Evolutionary conservation across 2,797 vertebrate genomes (phyloP).

Genomic region (Leptatherina wallacei): DNA sequence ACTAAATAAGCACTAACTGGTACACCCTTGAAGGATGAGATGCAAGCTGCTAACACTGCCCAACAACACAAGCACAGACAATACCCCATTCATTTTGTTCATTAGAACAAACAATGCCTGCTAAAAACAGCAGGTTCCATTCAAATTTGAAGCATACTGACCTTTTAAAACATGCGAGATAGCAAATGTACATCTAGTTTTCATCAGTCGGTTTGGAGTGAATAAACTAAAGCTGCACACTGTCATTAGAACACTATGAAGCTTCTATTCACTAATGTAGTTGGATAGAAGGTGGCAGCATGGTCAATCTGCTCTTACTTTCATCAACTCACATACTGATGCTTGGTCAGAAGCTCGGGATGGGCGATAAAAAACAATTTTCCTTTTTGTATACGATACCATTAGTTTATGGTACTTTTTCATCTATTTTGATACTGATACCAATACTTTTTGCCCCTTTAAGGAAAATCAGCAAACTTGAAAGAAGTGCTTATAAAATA

Average conservation of each 20-base stretch:
- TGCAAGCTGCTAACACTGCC: background rate
- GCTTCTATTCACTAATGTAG: too few relatives aligned
- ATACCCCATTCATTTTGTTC: background rate
- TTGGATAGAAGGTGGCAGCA: background rate
- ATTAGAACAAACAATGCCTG: background rate
- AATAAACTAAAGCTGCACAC: background rate
- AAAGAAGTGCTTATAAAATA: too few relatives aligned
- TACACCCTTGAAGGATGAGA: background rate
- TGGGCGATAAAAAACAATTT: too few relatives aligned
- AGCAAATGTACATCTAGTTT: background rate
- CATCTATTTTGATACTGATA: too few relatives aligned
- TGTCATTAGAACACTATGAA: background rate
- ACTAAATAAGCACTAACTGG: background rate
- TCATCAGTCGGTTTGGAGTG: background rate
- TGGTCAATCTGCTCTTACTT: background rate
- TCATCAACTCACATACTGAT: background rate
- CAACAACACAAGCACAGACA: background rate
- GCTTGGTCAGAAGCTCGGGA: too few relatives aligned
- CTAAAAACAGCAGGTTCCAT: background rate
- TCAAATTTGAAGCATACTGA: background rate
- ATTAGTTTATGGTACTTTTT: too few relatives aligned
- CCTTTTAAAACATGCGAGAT: background rate
- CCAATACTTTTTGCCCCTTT: too few relatives aligned
- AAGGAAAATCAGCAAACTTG: too few relatives aligned
- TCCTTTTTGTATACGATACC: too few relatives aligned